Conservation (phyloP, 2,797 vertebrate genomes). For the Rhodeus uyekii region DNA sequence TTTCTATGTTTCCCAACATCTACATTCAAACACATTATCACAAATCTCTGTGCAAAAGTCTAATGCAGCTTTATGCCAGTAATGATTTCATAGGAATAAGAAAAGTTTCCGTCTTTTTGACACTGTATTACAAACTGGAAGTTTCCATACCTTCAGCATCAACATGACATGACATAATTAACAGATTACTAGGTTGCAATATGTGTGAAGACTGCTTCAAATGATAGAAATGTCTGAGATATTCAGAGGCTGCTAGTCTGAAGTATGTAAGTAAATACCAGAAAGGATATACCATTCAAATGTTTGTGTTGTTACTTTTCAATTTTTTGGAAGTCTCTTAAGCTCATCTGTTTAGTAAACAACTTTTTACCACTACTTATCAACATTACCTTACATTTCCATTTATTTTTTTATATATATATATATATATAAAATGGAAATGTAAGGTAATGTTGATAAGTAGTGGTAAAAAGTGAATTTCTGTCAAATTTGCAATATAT, state of each 20-base stretch:
- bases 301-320: no score
- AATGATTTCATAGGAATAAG: not conserved
- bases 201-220: not conserved
- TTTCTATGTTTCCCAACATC: not conserved
- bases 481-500: no score
- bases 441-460: no score
- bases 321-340: not conserved
- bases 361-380: not conserved
- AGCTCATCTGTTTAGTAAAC: not conserved
- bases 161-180: not conserved
- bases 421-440: no score
- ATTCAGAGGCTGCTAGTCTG: not conserved
- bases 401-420: no score
- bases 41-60: no score
- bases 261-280: not conserved
- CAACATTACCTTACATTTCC: no score
- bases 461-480: no score
- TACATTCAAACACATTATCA: not conserved
- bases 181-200: not conserved
- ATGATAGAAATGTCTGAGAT: not conserved
- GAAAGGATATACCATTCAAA: not conserved
- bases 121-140: not conserved
- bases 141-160: not conserved
- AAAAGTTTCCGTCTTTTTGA: not conserved
- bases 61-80: not conserved